These are phyloP conservation scores for Hylia prasina DNA, from an alignment of 2,113 vertebrate genomes.

Conservation along the genomic window DNA sequence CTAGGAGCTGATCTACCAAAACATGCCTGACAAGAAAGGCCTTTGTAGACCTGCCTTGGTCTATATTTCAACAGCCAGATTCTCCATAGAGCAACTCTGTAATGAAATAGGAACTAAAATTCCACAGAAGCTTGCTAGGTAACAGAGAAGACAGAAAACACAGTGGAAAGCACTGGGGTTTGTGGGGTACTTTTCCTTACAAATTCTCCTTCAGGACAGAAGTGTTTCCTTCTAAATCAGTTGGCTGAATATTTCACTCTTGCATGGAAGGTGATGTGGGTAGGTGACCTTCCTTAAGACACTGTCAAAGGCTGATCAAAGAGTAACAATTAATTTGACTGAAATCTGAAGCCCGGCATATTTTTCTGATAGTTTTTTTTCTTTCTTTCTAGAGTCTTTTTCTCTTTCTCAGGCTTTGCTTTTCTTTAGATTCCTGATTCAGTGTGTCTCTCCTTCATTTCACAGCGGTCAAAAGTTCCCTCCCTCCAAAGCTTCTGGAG, in stretches of 20 bases:
- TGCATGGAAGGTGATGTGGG: background rate
- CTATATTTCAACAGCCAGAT: background rate
- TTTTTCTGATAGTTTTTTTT: background rate
- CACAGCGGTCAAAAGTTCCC: background rate
- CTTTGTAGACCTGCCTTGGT: background rate
- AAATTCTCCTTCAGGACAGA: background rate
- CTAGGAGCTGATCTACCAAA: background rate
- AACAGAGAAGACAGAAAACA: background rate
- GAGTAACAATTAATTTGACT: background rate
- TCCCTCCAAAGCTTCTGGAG: background rate
- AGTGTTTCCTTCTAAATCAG: background rate
- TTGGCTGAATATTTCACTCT: background rate
- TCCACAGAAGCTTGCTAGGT: background rate
- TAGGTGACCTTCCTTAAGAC: background rate
- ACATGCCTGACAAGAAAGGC: background rate
- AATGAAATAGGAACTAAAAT: background rate
- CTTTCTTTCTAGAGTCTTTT: background rate
- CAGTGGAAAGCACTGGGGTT: background rate
- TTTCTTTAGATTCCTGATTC: background rate
- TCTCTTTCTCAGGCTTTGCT: background rate
- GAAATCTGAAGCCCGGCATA: background rate
- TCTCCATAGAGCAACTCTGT: background rate
- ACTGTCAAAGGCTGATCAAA: background rate
- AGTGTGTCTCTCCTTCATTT: background rate
- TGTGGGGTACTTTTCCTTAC: background rate